Percentiles rank a stretch among this genome's conserved stretches.
These are phyloP conservation scores for Acanthacorydalis orientalis DNA, from an alignment of 2,888 invertebrate genomes.

Conservation along the genomic window DNA sequence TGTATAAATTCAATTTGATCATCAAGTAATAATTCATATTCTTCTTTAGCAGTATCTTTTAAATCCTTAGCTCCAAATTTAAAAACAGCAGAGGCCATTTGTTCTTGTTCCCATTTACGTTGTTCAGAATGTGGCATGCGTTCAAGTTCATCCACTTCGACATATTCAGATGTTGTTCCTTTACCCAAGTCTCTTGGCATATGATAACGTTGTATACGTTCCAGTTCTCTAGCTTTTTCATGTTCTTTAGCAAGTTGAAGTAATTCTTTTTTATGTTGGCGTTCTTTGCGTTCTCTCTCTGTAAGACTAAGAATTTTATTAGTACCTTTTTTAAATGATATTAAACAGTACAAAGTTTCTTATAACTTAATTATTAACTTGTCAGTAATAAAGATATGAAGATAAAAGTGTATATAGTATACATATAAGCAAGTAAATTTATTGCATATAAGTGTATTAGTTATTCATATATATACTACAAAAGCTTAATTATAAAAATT, in stretches of 20 bases:
- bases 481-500: constrained; percentile 10
- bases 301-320: constrained; percentile 48
- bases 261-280: constrained; percentile 81
- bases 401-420: neutral
- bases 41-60: constrained; percentile 35
- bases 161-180: constrained; percentile 51
- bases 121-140: constrained; percentile 69
- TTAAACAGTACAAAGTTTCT: no score
- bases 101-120: constrained; percentile 95
- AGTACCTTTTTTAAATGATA: neutral
- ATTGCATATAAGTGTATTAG: neutral
- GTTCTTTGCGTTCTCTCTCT: constrained; percentile 64
- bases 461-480: neutral
- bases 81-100: constrained; percentile 81
- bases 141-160: constrained; percentile 76
- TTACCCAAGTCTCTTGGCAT: constrained; percentile 84
- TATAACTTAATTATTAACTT: no score
- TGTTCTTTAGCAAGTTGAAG: constrained; percentile 86
- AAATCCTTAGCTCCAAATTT: constrained; percentile 83
- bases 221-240: constrained; percentile 83
- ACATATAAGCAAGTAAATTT: neutral
- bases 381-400: no score
- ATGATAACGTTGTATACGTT: constrained; percentile 82
- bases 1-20: constrained; percentile 98
- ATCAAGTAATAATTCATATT: constrained; percentile 86